Evolutionary conservation across 2,888 invertebrate species (phyloP).

Genomic region (Choreutis nemorana): DNA sequence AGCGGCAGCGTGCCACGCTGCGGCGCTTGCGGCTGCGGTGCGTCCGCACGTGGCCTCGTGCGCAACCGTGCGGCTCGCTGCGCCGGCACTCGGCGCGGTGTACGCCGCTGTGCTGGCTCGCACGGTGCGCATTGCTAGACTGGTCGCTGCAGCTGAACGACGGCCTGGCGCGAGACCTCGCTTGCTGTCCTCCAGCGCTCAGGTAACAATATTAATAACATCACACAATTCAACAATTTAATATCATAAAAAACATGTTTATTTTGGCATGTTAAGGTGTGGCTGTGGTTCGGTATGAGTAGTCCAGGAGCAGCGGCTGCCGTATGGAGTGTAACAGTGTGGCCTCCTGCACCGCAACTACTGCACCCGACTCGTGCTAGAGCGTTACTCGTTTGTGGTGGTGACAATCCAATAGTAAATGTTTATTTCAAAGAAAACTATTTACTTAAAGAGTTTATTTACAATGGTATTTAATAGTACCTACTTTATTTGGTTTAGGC

Average conservation of each 20-base stretch:
- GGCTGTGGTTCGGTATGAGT: slow-evolving; percentile 67
- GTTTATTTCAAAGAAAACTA: too few relatives aligned
- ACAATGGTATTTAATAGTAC: too few relatives aligned
- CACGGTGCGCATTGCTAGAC: slow-evolving; percentile 25
- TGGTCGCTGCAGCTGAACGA: slow-evolving; percentile 26
- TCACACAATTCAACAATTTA: too few relatives aligned
- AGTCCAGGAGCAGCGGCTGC: slow-evolving; percentile 47
- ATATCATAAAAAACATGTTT: too few relatives aligned
- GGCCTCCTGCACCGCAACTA: slow-evolving; percentile 56
- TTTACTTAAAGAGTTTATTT: too few relatives aligned
- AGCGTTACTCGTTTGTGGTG: slow-evolving; percentile 70
- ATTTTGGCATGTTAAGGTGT: too few relatives aligned
- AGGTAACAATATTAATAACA: too few relatives aligned
- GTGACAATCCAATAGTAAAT: slow-evolving; percentile 48
- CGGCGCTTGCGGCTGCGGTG: slow-evolving; percentile 71
- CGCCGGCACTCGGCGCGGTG: slow-evolving; percentile 23
- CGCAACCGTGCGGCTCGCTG: slow-evolving; percentile 19
- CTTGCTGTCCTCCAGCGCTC: slow-evolving; percentile 48
- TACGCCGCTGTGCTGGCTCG: slow-evolving; percentile 27
- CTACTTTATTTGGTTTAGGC: too few relatives aligned
- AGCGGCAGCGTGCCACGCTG: slow-evolving; percentile 33
- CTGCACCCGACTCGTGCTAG: slow-evolving; percentile 56
- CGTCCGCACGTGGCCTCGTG: slow-evolving; percentile 19
- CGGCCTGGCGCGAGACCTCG: slow-evolving; percentile 23
- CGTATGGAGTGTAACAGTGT: slow-evolving; percentile 65